Percentiles rank a stretch among this genome's conserved stretches.
phyloP scores from a whole-genome alignment of 2,888 invertebrate species.

The Pristionchus maxplancki region DNA sequence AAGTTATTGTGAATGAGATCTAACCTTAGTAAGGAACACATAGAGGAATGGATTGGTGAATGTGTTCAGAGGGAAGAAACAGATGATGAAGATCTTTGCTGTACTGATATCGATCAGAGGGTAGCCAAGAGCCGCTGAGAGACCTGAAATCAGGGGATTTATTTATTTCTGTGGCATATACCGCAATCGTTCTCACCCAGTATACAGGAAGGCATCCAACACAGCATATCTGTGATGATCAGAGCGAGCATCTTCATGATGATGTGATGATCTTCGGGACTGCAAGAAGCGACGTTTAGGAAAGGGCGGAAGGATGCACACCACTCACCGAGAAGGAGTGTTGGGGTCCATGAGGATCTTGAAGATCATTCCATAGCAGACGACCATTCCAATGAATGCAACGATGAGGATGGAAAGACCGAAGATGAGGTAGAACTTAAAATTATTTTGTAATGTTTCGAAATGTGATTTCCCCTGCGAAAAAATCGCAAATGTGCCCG shows the following conservation, averaged over 20 bases:
- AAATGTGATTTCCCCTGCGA: neutral
- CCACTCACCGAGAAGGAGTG: slow-evolving; percentile 31
- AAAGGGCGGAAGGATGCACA: neutral
- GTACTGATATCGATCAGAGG: slow-evolving; percentile 93
- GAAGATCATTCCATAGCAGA: slow-evolving; percentile 78
- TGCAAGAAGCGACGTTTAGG: slow-evolving; percentile 12
- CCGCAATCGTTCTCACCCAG: slow-evolving; percentile 64
- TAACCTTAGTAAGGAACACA: slow-evolving; percentile 91
- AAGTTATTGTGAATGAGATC: neutral
- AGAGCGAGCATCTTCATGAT: slow-evolving; percentile 87
- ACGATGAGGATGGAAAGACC: slow-evolving; percentile 91
- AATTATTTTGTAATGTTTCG: neutral
- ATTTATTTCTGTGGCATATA: neutral
- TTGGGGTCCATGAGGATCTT: slow-evolving; percentile 62
- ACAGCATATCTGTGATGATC: slow-evolving; percentile 96
- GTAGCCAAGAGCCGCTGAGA: slow-evolving; percentile 93
- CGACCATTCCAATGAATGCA: slow-evolving; percentile 94
- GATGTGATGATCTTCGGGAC: slow-evolving; percentile 64
- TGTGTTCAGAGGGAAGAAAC: slow-evolving; percentile 94
- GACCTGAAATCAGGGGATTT: slow-evolving; percentile 66
- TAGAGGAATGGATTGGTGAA: slow-evolving; percentile 98
- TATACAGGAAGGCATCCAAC: slow-evolving; percentile 98
- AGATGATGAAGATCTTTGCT: slow-evolving; percentile 93
- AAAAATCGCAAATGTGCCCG: neutral
- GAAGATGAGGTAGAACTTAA: slow-evolving; percentile 65